Base-by-base conservation (phyloP, 2,888 invertebrate species). In the Drosophila greeni region DNA sequence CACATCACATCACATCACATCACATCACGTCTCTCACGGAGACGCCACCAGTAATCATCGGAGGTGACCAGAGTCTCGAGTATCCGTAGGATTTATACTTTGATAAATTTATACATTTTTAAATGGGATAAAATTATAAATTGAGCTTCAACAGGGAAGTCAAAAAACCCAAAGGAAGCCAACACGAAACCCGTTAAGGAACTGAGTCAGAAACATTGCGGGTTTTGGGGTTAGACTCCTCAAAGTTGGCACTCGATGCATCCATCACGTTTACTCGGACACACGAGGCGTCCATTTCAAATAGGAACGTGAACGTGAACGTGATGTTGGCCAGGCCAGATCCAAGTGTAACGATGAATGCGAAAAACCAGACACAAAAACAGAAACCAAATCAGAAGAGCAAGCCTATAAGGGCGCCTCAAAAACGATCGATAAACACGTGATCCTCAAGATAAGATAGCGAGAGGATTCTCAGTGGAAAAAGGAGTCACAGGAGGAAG, bases 221-320 rank as follows among this genome's bases (percentile, higher is more conserved):
- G 14, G 29, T 2, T 31, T 7, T 23, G 8, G 23, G 14, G 29
- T 24, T 33, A 34, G 45, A 34, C 39, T n/a, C 20, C 31, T 45
- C 36, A 57, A 68, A 58, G 58, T 48, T 37, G 36, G 39, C 56
- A 34, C 74, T 75, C 73, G 78, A 86, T 86, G 83, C 87, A 87
- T 86, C 87, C 86, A 86, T 84, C 87, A 87, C 87, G 88, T 87
- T 86, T 87, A 86, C 85, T 82, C 79, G 83, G 76, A 74, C 85
- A 84, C 77, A 86, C 86, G 87, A 86, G 86, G 83, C 86, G 76
- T 86, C 84, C 86, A 87, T 86, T 87, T 81, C 82, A 86, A 85
- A 82, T 76, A 83, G 84, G 56, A 70, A 76, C 74, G 71, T 67
- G 65, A 65, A 82, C 76, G 76, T 74, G 70, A 65, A 82, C 76